Percentiles rank a stretch among this genome's conserved stretches.
These are phyloP conservation scores for Henricia sp. DNA, from an alignment of 53 echinoderm and acorn worm genomes.

Conservation along the genomic window DNA sequence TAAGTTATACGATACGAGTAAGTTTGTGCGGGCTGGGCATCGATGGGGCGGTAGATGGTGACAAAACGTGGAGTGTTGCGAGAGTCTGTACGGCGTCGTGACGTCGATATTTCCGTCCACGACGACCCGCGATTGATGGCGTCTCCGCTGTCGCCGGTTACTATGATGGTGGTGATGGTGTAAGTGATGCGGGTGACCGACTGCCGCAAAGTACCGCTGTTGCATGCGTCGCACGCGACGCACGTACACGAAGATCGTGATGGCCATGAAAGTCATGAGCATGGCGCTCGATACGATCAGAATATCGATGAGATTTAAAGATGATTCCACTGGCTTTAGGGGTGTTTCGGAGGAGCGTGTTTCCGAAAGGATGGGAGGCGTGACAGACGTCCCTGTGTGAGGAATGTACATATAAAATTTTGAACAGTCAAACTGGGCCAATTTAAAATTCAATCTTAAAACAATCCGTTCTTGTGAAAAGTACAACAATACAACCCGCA, in stretches of 20 bases:
- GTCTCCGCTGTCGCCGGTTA: slow-evolving; percentile 1
- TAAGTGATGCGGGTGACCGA: slow-evolving; percentile 38
- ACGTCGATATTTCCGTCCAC: slow-evolving; percentile 13
- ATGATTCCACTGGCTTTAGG: slow-evolving; percentile 32
- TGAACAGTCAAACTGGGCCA: no score
- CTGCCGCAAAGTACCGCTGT: slow-evolving; percentile 72
- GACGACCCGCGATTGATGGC: slow-evolving; percentile 12
- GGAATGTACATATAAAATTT: no score
- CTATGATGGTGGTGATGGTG: slow-evolving; percentile 61
- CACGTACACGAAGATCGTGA: slow-evolving; percentile 77
- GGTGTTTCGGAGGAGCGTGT: slow-evolving; percentile 47
- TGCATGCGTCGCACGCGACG: slow-evolving; percentile 72
- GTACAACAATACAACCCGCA: no score
- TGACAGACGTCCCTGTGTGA: slow-evolving; percentile 3
- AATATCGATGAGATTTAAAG: slow-evolving; percentile 60
- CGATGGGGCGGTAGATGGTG: slow-evolving; percentile 81
- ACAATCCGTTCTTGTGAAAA: no score
- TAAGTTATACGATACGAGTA: slow-evolving; percentile 70
- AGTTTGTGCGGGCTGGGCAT: slow-evolving; percentile 70
- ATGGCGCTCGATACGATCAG: slow-evolving; percentile 74
- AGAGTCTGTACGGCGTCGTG: slow-evolving; percentile 74
- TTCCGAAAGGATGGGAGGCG: slow-evolving; percentile 13
- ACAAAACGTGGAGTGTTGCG: slow-evolving; percentile 76
- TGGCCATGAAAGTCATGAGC: slow-evolving; percentile 72
- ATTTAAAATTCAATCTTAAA: no score